Percentiles rank a stretch among this genome's conserved stretches.
These are phyloP conservation scores for Lepeophtheirus nordmannii DNA, from an alignment of 2,888 invertebrate species.

Conservation along the genomic window DNA sequence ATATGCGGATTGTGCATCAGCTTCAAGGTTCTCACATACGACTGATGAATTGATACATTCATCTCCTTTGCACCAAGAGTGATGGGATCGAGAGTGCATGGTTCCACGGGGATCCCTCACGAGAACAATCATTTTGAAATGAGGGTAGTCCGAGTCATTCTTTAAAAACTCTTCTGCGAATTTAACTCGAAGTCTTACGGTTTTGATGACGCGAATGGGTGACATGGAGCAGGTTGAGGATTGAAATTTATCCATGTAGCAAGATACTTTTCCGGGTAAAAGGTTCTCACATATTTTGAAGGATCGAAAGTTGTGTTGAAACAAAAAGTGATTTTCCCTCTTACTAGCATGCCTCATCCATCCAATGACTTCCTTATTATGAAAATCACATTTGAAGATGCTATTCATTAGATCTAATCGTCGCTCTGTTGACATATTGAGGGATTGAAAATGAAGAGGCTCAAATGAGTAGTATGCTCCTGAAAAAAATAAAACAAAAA, in stretches of 20 bases:
- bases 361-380: background rate
- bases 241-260: constrained; percentile 27
- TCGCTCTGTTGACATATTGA: background rate
- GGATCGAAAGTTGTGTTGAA: constrained; percentile 29
- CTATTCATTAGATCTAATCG: background rate
- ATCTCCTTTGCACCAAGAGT: constrained; percentile 26
- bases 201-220: constrained; percentile 25
- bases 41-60: background rate
- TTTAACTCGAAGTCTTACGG: constrained; percentile 26
- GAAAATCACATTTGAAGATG: constrained; percentile 10
- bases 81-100: constrained; percentile 28
- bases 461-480: constrained; percentile 31
- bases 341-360: background rate
- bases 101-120: constrained; percentile 30
- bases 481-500: constrained; percentile 26
- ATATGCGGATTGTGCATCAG: background rate
- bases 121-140: constrained; percentile 29
- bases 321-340: constrained; percentile 25
- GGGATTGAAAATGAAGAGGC: constrained; percentile 27
- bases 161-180: constrained; percentile 12
- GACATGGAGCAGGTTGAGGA: constrained; percentile 8
- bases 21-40: constrained; percentile 5
- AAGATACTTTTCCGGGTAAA: constrained; percentile 25
- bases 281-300: constrained; percentile 29
- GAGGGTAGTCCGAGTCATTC: constrained; percentile 10